phyloP scores from a whole-genome alignment of 2,888 invertebrate genomes.

The Drosophila algonquin region DNA sequence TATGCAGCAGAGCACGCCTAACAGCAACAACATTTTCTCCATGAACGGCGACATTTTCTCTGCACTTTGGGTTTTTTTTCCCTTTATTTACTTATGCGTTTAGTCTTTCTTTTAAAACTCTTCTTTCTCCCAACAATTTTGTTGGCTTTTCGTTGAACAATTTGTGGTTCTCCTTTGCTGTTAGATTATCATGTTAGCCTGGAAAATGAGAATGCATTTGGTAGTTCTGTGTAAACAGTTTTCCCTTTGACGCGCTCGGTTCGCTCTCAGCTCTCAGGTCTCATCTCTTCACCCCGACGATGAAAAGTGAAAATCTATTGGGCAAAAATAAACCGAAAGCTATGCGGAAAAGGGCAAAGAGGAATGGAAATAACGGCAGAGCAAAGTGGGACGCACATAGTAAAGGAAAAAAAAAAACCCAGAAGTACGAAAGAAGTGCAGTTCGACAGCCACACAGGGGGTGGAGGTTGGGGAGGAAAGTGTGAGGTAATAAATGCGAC shows the following conservation, averaged over 20 bases:
- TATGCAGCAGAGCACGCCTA: constrained; percentile 82
- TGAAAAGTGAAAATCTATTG: constrained; percentile 52
- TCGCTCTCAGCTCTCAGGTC: constrained; percentile 1
- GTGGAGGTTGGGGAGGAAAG: not conserved
- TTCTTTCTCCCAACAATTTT: constrained; percentile 31
- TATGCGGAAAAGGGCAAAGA: constrained; percentile 28
- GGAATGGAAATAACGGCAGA: constrained; percentile 27
- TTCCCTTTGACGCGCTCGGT: not conserved
- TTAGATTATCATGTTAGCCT: constrained; percentile 41
- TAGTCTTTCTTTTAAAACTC: constrained; percentile 18
- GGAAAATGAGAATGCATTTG: constrained; percentile 4
- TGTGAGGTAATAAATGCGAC: constrained; percentile 14
- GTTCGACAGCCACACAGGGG: not conserved
- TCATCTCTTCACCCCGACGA: constrained; percentile 13
- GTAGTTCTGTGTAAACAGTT: not conserved
- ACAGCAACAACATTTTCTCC: constrained; percentile 81
- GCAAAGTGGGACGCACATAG: constrained; percentile 53
- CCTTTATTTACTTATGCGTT: constrained; percentile 18
- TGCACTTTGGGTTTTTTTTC: constrained; percentile 26
- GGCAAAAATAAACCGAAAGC: constrained; percentile 55
- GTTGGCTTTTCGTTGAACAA: constrained; percentile 32
- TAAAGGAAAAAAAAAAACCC: constrained; percentile 28
- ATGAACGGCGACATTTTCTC: constrained; percentile 81
- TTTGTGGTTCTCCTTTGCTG: constrained; percentile 7
- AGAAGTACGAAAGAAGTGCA: constrained; percentile 29